Evolutionary conservation across 2,797 vertebrate species (phyloP).

Genomic region (Amphiprion clarkii): DNA sequence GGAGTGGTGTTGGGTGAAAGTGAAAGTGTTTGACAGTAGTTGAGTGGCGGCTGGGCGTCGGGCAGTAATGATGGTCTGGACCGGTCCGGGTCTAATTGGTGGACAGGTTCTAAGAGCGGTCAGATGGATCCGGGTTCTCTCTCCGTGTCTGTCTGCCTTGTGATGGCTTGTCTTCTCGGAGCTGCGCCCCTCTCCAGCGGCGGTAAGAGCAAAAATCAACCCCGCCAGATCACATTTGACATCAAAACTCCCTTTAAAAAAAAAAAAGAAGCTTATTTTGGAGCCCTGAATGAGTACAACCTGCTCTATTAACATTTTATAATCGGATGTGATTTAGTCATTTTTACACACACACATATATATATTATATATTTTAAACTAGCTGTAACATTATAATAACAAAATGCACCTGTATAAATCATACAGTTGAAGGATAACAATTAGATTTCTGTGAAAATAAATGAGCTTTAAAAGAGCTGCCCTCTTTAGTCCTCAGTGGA

Average conservation of each 20-base stretch:
- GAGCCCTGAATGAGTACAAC: no score
- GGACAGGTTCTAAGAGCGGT: conserved; percentile 10
- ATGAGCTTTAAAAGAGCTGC: no score
- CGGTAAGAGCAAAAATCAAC: conserved; percentile 47
- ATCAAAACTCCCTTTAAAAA: background rate
- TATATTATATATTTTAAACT: no score
- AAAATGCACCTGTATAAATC: background rate
- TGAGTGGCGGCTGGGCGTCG: rapidly evolving
- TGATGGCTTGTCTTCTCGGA: conserved; percentile 23
- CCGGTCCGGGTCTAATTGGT: rapidly evolving
- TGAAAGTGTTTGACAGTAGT: conserved; percentile 1
- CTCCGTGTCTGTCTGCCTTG: background rate
- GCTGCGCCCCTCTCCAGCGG: background rate
- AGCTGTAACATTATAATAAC: background rate
- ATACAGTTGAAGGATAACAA: background rate
- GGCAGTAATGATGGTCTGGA: conserved; percentile 15
- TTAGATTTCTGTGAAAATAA: background rate
- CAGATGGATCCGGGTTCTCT: conserved; percentile 56
- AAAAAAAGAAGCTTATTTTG: background rate
- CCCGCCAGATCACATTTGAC: no score
- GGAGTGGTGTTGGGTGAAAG: conserved; percentile 40
- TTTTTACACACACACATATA: no score
- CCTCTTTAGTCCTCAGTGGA: background rate
- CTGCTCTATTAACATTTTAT: background rate
- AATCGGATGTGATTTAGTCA: background rate